phyloP scores from a whole-genome alignment of 2,113 vertebrate genomes.

The Dicerorhinus sumatrensis region DNA sequence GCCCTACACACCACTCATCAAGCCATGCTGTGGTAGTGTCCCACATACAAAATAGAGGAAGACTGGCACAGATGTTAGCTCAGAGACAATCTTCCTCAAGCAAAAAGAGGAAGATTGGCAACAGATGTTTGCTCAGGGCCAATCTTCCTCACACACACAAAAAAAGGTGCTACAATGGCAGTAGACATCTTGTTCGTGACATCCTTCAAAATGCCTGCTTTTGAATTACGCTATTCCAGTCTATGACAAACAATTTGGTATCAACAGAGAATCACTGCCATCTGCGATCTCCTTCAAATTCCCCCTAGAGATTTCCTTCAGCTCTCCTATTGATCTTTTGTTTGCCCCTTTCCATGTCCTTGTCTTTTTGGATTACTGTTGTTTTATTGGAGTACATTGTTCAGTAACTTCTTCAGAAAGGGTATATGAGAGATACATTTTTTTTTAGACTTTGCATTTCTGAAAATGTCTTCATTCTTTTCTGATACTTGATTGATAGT shows the following conservation, averaged over 20 bases:
- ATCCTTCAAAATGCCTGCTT: neutral
- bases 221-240: neutral
- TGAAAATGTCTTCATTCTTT: neutral
- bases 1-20: too few relatives aligned
- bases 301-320: neutral
- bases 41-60: too few relatives aligned
- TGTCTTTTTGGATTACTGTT: neutral
- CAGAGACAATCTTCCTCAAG: too few relatives aligned
- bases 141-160: too few relatives aligned
- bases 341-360: neutral
- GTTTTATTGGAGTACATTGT: neutral
- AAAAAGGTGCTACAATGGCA: neutral
- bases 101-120: too few relatives aligned
- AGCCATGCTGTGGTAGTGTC: too few relatives aligned
- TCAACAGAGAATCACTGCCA: neutral
- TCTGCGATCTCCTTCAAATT: neutral
- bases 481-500: neutral
- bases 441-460: neutral
- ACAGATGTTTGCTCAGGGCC: too few relatives aligned
- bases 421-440: neutral
- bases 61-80: too few relatives aligned
- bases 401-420: slow-evolving; percentile 16
- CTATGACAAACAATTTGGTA: neutral
- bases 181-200: neutral
- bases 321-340: neutral